Evolutionary conservation across 2,113 vertebrate genomes (phyloP).

Genomic region (Python bivittatus): DNA sequence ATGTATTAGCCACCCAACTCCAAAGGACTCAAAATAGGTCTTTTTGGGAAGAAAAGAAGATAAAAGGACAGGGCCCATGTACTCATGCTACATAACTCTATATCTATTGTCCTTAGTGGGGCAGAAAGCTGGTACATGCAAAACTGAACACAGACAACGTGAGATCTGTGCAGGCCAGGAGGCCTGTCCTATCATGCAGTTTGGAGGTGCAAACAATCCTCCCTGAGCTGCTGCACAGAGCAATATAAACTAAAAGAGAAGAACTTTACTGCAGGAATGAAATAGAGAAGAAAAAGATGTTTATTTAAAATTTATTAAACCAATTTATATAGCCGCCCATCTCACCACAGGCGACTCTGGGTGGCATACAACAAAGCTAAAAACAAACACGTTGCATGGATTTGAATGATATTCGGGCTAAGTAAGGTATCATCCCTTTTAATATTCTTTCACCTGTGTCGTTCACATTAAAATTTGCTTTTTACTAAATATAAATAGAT

Average conservation of each 20-base stretch:
- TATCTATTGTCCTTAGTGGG: background rate
- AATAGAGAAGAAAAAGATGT: background rate
- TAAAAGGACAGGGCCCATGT: too few species aligned
- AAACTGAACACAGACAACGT: background rate
- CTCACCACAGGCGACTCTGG: too few species aligned
- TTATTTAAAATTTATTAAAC: too few species aligned
- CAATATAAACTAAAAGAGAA: background rate
- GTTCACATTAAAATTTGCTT: background rate
- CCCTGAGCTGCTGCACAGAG: background rate
- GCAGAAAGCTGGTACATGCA: background rate
- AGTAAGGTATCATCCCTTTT: background rate
- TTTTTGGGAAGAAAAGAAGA: too few species aligned
- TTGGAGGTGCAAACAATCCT: background rate
- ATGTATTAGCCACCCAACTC: background rate
- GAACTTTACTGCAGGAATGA: background rate
- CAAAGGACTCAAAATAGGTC: background rate
- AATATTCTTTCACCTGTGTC: background rate
- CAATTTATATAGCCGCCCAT: too few species aligned
- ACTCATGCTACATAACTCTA: background rate
- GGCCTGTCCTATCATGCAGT: background rate
- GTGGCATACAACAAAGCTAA: too few species aligned
- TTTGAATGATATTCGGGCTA: background rate
- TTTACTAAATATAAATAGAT: background rate
- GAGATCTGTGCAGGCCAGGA: background rate
- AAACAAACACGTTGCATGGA: too few species aligned